Base-by-base conservation (phyloP, 2,797 vertebrate genomes). In the Eidolon dupreanum region DNA sequence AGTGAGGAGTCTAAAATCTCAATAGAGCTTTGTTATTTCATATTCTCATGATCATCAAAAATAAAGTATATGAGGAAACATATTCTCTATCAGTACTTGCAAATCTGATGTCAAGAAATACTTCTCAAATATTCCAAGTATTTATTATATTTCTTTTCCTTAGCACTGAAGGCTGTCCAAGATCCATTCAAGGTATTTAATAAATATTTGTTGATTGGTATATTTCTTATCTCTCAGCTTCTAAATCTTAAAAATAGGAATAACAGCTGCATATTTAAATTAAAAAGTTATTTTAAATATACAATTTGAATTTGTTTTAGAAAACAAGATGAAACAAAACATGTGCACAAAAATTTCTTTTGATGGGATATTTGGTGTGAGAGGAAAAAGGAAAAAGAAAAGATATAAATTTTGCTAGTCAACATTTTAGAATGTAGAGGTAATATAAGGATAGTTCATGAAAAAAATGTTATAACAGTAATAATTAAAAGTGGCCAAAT, bases 241-340 rank as follows among this genome's bases (percentile, higher is more conserved):
- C 22, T 53, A 88, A 70, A 88, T 75, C 33, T 92, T 94, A 82
- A 83, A 86, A 83, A 73, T 65, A 59, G n/a, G 66, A 85, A 88
- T 74, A 74, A 51, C 19, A 82, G 4, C 12, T 22, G 10, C 8
- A 84, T 53, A 68, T 10, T 51, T 82, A 84, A 68, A 79, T 61
- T 68, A 55, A 8, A 82, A 87, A 55, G 28, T 11, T 74, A 59
- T 84, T 88, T 93, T 91, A 88, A 90, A 33, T 28, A 31, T 36
- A 17, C 1, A 55, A 73, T 49, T 90, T 78, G 33, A 83, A 55
- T 57, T 89, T 94, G 28, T 88, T 74, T 93, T 71, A 55, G 3
- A 79, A 93, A 92, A 77, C 55, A 66, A 78, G 51, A 70, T 66
- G 1, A 93, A 75, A 82, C 9, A 46, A 92, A 46, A 28, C 4